Percentiles rank a stretch among this genome's conserved stretches.
Evolutionary conservation across 2,888 invertebrate genomes (phyloP).

Genomic region (Agrochola circellaris): DNA sequence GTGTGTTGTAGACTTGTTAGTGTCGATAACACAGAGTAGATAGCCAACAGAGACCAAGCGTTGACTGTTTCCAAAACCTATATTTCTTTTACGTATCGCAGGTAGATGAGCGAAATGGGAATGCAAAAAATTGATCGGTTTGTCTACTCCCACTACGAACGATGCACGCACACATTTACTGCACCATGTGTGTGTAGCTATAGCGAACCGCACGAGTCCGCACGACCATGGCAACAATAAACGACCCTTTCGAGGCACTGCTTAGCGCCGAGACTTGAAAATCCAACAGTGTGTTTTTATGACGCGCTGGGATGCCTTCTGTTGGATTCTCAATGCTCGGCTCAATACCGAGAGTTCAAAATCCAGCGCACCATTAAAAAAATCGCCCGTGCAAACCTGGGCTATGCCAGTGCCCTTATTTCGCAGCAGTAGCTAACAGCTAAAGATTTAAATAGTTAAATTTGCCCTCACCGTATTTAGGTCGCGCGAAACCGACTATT

Average conservation of each 20-base stretch:
- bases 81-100: background rate
- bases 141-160: background rate
- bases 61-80: background rate
- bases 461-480: background rate
- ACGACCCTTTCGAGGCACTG: too few species aligned
- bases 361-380: too few species aligned
- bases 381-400: too few species aligned
- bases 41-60: slow-evolving; percentile 3
- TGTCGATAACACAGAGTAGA: slow-evolving; percentile 20
- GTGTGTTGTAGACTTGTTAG: slow-evolving; percentile 16
- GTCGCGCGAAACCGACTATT: background rate
- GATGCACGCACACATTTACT: too few species aligned
- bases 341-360: too few species aligned
- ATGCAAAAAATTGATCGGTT: background rate
- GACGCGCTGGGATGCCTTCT: too few species aligned
- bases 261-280: too few species aligned
- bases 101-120: too few species aligned
- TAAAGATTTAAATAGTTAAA: background rate
- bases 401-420: too few species aligned
- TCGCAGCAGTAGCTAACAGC: too few species aligned
- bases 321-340: too few species aligned
- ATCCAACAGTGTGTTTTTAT: too few species aligned
- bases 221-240: background rate
- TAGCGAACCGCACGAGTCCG: background rate
- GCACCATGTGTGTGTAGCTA: background rate